Evolutionary conservation across 2,888 invertebrate genomes (phyloP).

Genomic region (Amiota communis): DNA sequence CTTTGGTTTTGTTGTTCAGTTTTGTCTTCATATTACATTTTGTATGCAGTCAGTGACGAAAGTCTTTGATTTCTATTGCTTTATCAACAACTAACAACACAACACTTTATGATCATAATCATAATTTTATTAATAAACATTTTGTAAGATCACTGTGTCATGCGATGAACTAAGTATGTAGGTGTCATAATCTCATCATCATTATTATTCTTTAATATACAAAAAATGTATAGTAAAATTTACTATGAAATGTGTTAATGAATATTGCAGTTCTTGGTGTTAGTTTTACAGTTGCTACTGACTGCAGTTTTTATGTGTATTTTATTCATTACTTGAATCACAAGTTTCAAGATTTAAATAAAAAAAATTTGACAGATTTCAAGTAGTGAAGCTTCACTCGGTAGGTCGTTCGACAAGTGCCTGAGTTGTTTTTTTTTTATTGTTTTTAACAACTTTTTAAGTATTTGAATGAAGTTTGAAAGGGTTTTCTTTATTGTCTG

Average conservation of each 20-base stretch:
- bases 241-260: background rate
- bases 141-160: background rate
- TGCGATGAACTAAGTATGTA: background rate
- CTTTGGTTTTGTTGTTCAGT: background rate
- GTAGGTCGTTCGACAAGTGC: background rate
- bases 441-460: background rate
- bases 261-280: too few relatives aligned
- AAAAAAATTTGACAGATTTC: too few relatives aligned
- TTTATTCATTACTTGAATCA: background rate
- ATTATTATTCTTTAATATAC: background rate
- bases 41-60: too few relatives aligned
- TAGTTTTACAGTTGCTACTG: background rate
- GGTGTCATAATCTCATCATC: too few relatives aligned
- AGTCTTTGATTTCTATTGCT: too few relatives aligned
- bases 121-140: background rate
- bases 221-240: background rate
- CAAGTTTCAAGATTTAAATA: too few relatives aligned
- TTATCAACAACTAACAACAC: too few relatives aligned
- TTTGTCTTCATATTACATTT: too few relatives aligned
- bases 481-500: too few relatives aligned
- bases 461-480: too few relatives aligned
- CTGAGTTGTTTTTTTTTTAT: background rate
- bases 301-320: background rate
- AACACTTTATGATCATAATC: background rate
- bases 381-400: too few relatives aligned